phyloP scores from a whole-genome alignment of 2,888 invertebrate genomes.

The Ernsta delagoae region DNA sequence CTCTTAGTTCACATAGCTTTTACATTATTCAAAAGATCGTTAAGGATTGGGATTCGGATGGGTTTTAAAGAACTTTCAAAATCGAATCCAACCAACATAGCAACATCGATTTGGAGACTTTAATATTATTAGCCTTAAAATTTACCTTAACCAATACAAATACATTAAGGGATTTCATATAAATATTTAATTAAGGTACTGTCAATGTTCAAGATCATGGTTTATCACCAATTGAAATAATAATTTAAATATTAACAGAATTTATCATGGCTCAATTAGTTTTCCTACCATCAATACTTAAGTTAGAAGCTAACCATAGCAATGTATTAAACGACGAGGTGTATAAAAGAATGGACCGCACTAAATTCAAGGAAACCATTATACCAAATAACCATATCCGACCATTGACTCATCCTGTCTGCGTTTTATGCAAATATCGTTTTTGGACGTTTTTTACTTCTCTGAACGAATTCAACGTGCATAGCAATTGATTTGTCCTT shows the following conservation, averaged over 20 bases:
- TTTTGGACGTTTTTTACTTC: slow-evolving; percentile 41
- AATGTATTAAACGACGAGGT: not conserved
- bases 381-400: slow-evolving; percentile 72
- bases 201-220: not conserved
- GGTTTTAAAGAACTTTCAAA: not conserved
- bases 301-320: no score
- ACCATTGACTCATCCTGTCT: slow-evolving; percentile 68
- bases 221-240: not conserved
- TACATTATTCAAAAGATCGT: slow-evolving; percentile 31
- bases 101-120: no score
- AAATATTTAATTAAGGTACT: no score
- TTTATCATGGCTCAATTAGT: no score
- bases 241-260: no score
- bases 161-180: no score
- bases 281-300: no score
- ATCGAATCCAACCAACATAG: not conserved
- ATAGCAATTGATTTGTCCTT: slow-evolving; percentile 41
- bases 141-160: no score
- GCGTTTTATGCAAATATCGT: slow-evolving; percentile 48
- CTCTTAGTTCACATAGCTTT: slow-evolving; percentile 17
- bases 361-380: slow-evolving; percentile 65
- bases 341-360: slow-evolving; percentile 46
- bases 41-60: slow-evolving; percentile 12
- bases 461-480: slow-evolving; percentile 31
- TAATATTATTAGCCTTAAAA: no score